Conservation (phyloP, 2,888 invertebrate species). For the Acronicta alni region DNA sequence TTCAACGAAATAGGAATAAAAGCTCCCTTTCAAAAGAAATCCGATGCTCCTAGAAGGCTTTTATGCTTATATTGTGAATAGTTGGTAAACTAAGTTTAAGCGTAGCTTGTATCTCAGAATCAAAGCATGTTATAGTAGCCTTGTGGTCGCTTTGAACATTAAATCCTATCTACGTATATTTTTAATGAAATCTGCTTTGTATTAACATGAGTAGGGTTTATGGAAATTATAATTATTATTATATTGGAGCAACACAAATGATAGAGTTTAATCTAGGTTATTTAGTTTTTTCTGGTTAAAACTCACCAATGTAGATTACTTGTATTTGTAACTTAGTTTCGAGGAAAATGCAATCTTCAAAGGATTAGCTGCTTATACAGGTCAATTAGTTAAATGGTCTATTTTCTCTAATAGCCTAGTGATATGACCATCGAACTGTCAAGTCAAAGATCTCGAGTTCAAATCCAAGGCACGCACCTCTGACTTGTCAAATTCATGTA, state of each 20-base stretch:
- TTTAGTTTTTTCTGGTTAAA: no score
- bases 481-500: no score
- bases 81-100: conserved; percentile 37
- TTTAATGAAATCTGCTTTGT: conserved; percentile 35
- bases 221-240: conserved; percentile 5
- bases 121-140: conserved; percentile 40
- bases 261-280: not conserved
- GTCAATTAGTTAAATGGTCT: no score
- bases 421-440: no score
- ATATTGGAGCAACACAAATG: not conserved
- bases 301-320: no score
- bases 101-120: conserved; percentile 38
- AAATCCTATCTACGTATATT: conserved; percentile 36
- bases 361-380: no score
- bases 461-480: no score
- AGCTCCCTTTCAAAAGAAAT: conserved; percentile 38
- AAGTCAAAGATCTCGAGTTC: no score
- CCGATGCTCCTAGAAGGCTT: conserved; percentile 19
- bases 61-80: conserved; percentile 29
- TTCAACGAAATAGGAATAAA: conserved; percentile 23
- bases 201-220: conserved; percentile 8
- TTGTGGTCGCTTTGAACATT: conserved; percentile 50
- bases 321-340: no score
- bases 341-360: no score
- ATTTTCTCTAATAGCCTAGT: no score